Base-by-base conservation (phyloP, 2,888 invertebrate genomes). In the Clepsis dumicolana region DNA sequence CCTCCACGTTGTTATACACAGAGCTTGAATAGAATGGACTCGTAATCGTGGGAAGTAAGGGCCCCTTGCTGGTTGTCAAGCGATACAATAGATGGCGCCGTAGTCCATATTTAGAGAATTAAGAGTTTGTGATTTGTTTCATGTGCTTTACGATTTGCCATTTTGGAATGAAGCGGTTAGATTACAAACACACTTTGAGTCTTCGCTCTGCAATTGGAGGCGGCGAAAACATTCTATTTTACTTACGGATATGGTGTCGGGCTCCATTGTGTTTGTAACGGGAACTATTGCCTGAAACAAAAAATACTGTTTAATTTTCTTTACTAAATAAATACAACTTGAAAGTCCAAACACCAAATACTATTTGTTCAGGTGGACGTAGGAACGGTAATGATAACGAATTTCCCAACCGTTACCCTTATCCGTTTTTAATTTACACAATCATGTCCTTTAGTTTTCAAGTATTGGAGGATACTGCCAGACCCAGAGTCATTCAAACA, bases 171-270 rank as follows among this genome's bases (percentile, higher is more conserved):
- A n/a, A n/a, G n/a, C n/a, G n/a, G n/a, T n/a, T n/a, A n/a, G n/a
- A n/a, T n/a, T n/a, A n/a, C n/a, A n/a, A n/a, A n/a, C n/a, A n/a
- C n/a, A n/a, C n/a, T n/a, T n/a, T n/a, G n/a, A n/a, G n/a, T n/a
- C n/a, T n/a, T n/a, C n/a, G n/a, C n/a, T n/a, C n/a, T n/a, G n/a
- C n/a, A n/a, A n/a, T n/a, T n/a, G n/a, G n/a, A 38, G 14, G n/a
- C 38, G 38, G 3, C n/a, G 67, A 65, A 44, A 70, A 64, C 70
- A 35, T 14, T 54, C 73, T 72, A 81, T 83, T 66, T 73, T 87
- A 93, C 92, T 92, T 78, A 93, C 92, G 89, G 89, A 87, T 91
- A 88, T 86, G 85, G 86, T 86, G 79, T 86, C 83, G 78, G 81
- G 79, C 76, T 82, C 78, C 91, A 90, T 91, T 73, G 71, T 78